Evolutionary conservation across 53 echinoderm and acorn worm genomes (phyloP), one percentile per base, ranked within the genome.

Genomic region (Glandiceps talaboti): DNA sequence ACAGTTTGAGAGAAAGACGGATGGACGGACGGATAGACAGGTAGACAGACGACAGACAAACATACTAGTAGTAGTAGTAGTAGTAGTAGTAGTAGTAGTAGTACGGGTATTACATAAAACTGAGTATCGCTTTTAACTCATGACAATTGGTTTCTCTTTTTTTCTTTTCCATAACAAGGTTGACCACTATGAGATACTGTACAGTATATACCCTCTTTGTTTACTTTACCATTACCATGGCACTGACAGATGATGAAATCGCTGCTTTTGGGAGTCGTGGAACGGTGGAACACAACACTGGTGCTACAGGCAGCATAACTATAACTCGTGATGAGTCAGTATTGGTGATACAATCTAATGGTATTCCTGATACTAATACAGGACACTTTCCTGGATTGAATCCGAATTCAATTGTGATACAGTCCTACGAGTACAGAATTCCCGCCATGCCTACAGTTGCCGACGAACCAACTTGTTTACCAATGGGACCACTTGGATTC

Each of bases 301-400:
- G 64, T 20, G 6, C 20, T 6, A 45, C 64, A 12, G 64, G 64
- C 64, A 45, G 64, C 64, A 45, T 45, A 6, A 45, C 64, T 20
- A 45, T 45, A 6, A 45, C 64, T 20, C 6, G 6, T 12, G 64
- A 45, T 33, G 27, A 33, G 27, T 33, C 28, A 33, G 27, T 26
- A 1, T 33, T 28, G 33, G 29, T 80, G 1, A 30, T 74, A 28
- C 25, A 29, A 10, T 27, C 30, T 12, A 82, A 75, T 74, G 82
- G 74, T 30, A 75, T 82, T 10, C 82, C 82, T 27, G 82, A 82
- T 74, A 33, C 33, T 72, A 74, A 75, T 14, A 82, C 82, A 1
- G 74, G 30, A 29, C 29, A 73, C 28, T 74, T 27, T 30, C 26
- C 26, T 10, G 25, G 28, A 29, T 26, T 27, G 14, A 74, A 73